Percentiles rank a stretch among this genome's conserved stretches.
Evolutionary conservation across 1,140 invertebrate genomes (phyloP).

Genomic region (Bombus balteatus): DNA sequence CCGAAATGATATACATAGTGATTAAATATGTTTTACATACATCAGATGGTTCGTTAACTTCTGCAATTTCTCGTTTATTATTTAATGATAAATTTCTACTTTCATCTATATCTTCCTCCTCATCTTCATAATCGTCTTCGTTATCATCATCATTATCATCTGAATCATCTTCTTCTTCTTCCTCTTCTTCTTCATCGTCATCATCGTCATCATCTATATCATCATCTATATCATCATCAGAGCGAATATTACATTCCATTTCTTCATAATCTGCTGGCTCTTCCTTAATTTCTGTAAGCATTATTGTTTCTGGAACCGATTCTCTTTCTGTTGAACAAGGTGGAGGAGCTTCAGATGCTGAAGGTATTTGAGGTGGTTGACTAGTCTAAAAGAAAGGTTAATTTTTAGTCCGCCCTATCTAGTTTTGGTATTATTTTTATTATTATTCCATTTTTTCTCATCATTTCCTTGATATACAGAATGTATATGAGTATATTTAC

Average conservation of each 20-base stretch:
- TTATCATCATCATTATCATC: slow-evolving; percentile 72
- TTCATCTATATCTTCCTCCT: slow-evolving; percentile 54
- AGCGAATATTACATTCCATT: slow-evolving; percentile 64
- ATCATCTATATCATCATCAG: slow-evolving; percentile 76
- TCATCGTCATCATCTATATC: slow-evolving; percentile 62
- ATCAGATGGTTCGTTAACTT: slow-evolving; percentile 66
- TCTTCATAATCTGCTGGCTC: slow-evolving; percentile 80
- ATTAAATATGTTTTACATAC: slow-evolving; percentile 53
- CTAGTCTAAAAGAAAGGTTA: slow-evolving; percentile 54
- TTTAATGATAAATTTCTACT: slow-evolving; percentile 26
- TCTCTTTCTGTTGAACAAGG: slow-evolving; percentile 42
- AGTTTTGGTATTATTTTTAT: neutral
- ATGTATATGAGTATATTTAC: slow-evolving; percentile 40
- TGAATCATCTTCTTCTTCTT: slow-evolving; percentile 71
- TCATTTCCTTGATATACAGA: too few species aligned
- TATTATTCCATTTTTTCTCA: neutral
- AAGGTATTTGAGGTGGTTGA: slow-evolving; percentile 57
- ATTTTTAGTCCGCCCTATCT: neutral
- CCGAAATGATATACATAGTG: neutral
- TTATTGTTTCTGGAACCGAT: slow-evolving; percentile 59
- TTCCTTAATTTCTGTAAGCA: slow-evolving; percentile 78
- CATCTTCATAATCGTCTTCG: slow-evolving; percentile 65
- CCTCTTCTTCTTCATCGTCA: slow-evolving; percentile 69
- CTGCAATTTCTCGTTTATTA: slow-evolving; percentile 28
- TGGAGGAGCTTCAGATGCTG: slow-evolving; percentile 49